Evolutionary conservation across 2,888 invertebrate species (phyloP).

Genomic region (Pseudococcus viburni): DNA sequence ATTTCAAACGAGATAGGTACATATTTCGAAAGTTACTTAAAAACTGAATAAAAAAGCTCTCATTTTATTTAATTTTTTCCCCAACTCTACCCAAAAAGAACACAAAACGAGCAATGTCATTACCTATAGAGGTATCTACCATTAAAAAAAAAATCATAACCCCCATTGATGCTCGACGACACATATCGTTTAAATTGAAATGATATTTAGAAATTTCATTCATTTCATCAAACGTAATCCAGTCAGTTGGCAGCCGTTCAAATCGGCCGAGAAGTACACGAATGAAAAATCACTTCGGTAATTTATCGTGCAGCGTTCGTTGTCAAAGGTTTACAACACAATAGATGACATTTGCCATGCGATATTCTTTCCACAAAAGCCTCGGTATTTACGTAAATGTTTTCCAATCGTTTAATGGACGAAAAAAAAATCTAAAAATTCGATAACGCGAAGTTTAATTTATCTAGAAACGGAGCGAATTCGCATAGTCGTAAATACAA

Average conservation of each 20-base stretch:
- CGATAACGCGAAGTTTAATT: not conserved
- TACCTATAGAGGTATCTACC: not conserved
- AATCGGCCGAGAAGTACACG: not conserved
- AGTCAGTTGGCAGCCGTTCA: conserved; percentile 1
- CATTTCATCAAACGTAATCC: conserved; percentile 15
- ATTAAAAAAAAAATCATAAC: not conserved
- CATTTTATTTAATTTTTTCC: too few relatives aligned
- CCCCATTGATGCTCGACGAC: not conserved
- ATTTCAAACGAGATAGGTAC: too few relatives aligned
- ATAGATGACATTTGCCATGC: conserved; percentile 25
- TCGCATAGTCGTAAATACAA: not conserved
- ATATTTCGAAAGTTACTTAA: too few relatives aligned
- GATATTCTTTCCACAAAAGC: conserved; percentile 1
- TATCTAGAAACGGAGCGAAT: not conserved
- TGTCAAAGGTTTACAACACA: conserved; percentile 8
- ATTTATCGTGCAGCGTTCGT: not conserved
- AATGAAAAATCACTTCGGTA: conserved; percentile 9
- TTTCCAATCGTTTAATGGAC: conserved; percentile 11
- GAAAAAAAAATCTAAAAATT: conserved; percentile 27
- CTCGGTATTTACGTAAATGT: conserved; percentile 8
- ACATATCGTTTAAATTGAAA: not conserved
- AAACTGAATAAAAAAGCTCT: too few relatives aligned
- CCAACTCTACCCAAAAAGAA: not conserved
- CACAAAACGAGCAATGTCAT: not conserved
- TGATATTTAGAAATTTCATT: conserved; percentile 3